A percentile compares a stretch with the other conserved stretches of the same genome.
These are phyloP conservation scores for Lottia scabra DNA, from an alignment of 2,888 invertebrate genomes.

Conservation along the genomic window DNA sequence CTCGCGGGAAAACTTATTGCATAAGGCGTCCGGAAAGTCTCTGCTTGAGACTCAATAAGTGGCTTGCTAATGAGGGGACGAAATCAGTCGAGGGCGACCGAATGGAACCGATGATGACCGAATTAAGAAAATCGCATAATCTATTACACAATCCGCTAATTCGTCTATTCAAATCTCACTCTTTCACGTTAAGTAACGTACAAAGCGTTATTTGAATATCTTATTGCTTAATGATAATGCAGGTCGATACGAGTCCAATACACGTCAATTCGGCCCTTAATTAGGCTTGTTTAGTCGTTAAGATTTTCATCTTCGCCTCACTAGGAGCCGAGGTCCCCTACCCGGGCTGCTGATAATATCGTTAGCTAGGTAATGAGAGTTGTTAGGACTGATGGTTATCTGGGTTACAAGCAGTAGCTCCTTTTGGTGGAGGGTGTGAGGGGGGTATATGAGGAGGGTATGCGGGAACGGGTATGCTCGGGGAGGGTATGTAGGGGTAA, in stretches of 20 bases:
- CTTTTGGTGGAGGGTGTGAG: too few species aligned
- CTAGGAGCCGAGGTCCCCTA: background rate
- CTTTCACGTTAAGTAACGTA: slow-evolving; percentile 1
- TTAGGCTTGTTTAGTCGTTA: background rate
- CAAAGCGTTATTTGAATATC: background rate
- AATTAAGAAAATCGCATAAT: background rate
- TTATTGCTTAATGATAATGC: background rate
- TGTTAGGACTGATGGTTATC: too few species aligned
- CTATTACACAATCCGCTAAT: background rate
- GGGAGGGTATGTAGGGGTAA: too few species aligned
- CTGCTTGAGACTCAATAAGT: background rate
- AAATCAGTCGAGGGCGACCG: background rate
- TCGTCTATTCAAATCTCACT: background rate
- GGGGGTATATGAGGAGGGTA: too few species aligned
- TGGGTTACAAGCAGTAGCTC: too few species aligned
- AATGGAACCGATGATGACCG: background rate
- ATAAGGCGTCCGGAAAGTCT: background rate
- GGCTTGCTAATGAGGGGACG: background rate
- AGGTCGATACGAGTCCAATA: background rate
- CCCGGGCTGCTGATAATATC: too few species aligned
- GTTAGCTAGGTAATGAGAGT: too few species aligned
- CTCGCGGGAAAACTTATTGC: background rate
- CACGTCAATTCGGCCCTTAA: background rate
- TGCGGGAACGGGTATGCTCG: too few species aligned
- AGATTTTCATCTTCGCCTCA: background rate